Conservation (phyloP, 2,888 invertebrate species). For the Cheilosia variabilis region DNA sequence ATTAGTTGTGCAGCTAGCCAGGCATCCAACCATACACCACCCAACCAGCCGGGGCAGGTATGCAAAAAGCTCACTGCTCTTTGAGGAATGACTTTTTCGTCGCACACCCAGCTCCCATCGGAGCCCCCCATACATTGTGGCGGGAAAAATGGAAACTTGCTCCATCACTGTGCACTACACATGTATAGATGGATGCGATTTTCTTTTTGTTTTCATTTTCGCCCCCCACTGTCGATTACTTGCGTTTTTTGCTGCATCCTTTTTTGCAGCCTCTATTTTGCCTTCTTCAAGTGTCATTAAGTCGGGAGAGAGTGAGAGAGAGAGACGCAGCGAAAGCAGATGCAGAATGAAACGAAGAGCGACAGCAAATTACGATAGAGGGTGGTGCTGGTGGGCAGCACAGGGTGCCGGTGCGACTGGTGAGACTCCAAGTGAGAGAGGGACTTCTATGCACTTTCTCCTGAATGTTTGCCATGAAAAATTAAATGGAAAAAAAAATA, state of each 20-base stretch:
- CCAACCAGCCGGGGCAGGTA: conserved; percentile 58
- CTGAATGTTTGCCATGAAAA: conserved; percentile 53
- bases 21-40: conserved; percentile 18
- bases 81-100: conserved; percentile 66
- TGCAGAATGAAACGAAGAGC: conserved; percentile 42
- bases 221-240: conserved; percentile 58
- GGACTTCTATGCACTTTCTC: conserved; percentile 67
- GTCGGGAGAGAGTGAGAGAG: conserved; percentile 48
- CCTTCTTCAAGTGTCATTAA: conserved; percentile 71
- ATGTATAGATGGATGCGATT: conserved; percentile 8
- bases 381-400: conserved; percentile 38
- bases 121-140: conserved; percentile 63
- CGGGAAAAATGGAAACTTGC: conserved; percentile 70
- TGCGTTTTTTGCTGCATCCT: conserved; percentile 21
- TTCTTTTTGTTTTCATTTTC: conserved; percentile 22
- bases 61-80: conserved; percentile 70
- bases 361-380: conserved; percentile 26
- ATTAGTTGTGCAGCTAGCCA: conserved; percentile 67
- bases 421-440: conserved; percentile 36
- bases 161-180: conserved; percentile 38
- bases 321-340: conserved; percentile 34
- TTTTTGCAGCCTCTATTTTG: conserved; percentile 61
- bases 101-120: conserved; percentile 43
- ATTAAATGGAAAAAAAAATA: conserved; percentile 31
- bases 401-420: neutral